phyloP scores from a whole-genome alignment of 2,113 vertebrate species.

The Cepphus grylle region DNA sequence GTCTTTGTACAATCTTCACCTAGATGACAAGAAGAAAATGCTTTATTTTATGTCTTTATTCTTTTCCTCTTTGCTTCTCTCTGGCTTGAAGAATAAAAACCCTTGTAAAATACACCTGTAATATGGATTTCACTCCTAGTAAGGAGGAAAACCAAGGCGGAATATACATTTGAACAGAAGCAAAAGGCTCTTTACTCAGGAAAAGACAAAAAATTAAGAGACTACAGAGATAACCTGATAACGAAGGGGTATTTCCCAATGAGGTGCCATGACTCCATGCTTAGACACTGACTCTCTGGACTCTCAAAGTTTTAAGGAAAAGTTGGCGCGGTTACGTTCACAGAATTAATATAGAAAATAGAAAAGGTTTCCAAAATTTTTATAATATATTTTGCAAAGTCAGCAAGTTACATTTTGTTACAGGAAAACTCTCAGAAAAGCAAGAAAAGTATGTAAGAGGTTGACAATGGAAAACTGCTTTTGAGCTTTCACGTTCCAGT shows the following conservation, averaged over 20 bases:
- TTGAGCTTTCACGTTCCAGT: not conserved
- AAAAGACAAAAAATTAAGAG: not conserved
- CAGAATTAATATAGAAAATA: not conserved
- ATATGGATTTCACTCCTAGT: not conserved
- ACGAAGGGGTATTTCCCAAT: not conserved
- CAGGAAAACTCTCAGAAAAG: conserved; percentile 10
- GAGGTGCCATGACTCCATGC: not conserved
- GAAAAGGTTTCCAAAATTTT: not conserved
- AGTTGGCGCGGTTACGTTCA: not conserved
- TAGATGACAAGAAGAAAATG: not conserved
- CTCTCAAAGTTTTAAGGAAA: not conserved
- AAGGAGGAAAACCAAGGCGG: not conserved
- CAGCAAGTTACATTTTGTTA: not conserved
- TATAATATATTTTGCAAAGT: not conserved
- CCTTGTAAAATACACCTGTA: not conserved
- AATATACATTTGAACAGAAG: not conserved
- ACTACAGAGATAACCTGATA: not conserved
- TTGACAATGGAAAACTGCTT: not conserved
- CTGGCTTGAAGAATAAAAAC: not conserved
- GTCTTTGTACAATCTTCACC: not conserved
- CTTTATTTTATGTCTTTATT: conserved; percentile 14
- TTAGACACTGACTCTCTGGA: not conserved
- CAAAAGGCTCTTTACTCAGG: not conserved
- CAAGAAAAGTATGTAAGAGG: not conserved
- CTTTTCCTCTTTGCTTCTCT: conserved; percentile 6